phyloP scores from a whole-genome alignment of 1,140 invertebrate species.

The Drosophila oshimai region DNA sequence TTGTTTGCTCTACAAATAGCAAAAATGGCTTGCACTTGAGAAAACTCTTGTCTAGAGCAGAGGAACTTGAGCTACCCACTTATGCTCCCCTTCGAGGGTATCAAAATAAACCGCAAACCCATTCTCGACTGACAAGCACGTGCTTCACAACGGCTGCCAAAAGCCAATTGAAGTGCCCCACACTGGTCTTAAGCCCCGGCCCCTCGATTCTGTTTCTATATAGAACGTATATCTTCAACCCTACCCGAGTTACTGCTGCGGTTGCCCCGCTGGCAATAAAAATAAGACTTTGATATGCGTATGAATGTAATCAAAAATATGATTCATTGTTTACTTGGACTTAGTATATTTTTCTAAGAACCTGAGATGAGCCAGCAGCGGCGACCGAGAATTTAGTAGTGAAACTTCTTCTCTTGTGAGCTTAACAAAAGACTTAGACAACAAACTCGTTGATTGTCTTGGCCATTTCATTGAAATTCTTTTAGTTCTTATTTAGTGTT shows the following conservation, averaged over 20 bases:
- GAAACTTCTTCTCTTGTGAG: not conserved
- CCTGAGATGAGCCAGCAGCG: slow-evolving; percentile 17
- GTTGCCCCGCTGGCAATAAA: slow-evolving; percentile 19
- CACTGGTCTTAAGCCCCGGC: not conserved
- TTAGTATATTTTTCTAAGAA: slow-evolving; percentile 49
- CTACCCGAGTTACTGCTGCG: not conserved
- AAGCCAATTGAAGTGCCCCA: slow-evolving; percentile 46
- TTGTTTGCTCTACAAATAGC: slow-evolving; percentile 12
- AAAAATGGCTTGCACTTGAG: not conserved
- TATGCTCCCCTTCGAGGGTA: slow-evolving; percentile 20
- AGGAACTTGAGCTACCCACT: slow-evolving; percentile 27
- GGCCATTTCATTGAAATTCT: slow-evolving; percentile 60
- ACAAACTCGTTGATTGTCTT: slow-evolving; percentile 64
- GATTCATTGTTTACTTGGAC: slow-evolving; percentile 50
- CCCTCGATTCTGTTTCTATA: not conserved
- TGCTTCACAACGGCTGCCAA: slow-evolving; percentile 40
- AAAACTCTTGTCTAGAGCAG: not conserved
- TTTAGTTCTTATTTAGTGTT: slow-evolving; percentile 27
- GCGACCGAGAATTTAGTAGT: not conserved
- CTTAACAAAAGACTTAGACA: slow-evolving; percentile 70
- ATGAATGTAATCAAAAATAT: slow-evolving; percentile 40
- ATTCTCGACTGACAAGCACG: slow-evolving; percentile 55
- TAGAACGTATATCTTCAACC: not conserved
- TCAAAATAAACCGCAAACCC: slow-evolving; percentile 36
- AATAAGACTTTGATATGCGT: slow-evolving; percentile 11